phyloP scores from a whole-genome alignment of 1,140 invertebrate genomes.

The Pentalonia nigronervosa region DNA sequence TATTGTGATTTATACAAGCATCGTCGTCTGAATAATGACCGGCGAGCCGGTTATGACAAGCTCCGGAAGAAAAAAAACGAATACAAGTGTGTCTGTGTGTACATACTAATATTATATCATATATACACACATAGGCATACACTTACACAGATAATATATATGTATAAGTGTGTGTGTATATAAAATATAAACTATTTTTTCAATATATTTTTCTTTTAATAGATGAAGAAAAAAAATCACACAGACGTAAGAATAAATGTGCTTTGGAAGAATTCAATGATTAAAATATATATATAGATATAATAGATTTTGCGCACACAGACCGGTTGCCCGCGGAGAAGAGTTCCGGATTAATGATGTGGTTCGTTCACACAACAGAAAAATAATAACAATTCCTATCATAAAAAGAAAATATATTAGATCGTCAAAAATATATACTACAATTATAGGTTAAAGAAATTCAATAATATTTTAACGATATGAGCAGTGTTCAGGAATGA shows the following conservation, averaged over 20 bases:
- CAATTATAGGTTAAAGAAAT: not conserved
- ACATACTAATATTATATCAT: conserved; percentile 51
- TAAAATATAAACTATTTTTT: conserved; percentile 38
- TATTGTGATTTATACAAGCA: conserved; percentile 56
- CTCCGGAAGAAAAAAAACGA: conserved; percentile 52
- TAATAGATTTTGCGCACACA: conserved; percentile 39
- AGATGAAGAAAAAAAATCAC: not conserved
- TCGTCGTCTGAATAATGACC: conserved; percentile 55
- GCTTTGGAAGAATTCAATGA: conserved; percentile 18
- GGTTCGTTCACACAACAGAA: conserved; percentile 24
- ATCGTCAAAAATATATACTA: not conserved
- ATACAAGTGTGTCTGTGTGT: not conserved
- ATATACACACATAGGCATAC: not conserved
- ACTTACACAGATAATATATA: not conserved
- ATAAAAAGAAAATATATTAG: not conserved
- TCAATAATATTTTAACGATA: conserved; percentile 16
- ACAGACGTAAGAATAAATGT: conserved; percentile 20
- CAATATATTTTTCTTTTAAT: conserved; percentile 39
- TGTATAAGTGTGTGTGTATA: not conserved
- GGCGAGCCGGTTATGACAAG: conserved; percentile 54
- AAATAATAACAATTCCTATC: conserved; percentile 32
- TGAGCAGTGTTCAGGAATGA: not conserved
- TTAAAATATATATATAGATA: not conserved
- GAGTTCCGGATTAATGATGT: conserved; percentile 55
- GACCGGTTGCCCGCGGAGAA: conserved; percentile 48